Evolutionary conservation across 2,888 invertebrate genomes (phyloP), one percentile per base, ranked within the genome.

Genomic region (Julus scanicus): DNA sequence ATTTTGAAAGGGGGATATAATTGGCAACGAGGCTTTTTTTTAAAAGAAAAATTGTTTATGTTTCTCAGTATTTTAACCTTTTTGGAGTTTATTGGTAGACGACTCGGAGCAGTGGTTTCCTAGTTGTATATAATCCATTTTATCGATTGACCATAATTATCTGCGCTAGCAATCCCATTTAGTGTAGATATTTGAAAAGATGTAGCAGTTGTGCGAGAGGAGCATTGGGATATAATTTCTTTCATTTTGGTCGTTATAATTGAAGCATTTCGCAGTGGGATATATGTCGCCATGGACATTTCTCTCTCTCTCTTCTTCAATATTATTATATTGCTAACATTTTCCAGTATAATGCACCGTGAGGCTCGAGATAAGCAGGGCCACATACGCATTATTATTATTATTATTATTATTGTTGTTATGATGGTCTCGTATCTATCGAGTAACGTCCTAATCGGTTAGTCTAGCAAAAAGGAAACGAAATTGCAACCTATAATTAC

Each of bases 191-290:
- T 71, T 71, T 71, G 71, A 71, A 71, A 71, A 71, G 71, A 71
- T 71, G 71, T 6, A 20, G 71, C 71, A n/a, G n/a, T n/a, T n/a
- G n/a, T n/a, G n/a, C n/a, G n/a, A n/a, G n/a, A n/a, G n/a, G n/a
- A 71, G 71, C 71, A 71, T 71, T 11, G 71, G 71, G 71, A 71
- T 71, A 71, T 71, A 71, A 71, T 71, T 71, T 71, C 71, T 71
- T 71, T 71, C 71, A 71, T 71, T 71, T 71, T 71, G 71, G 71
- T 71, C 71, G 71, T 71, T 71, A 71, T 71, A 71, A 71, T 71
- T 71, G 71, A 71, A 71, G 71, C 71, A 71, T 71, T 71, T 71
- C 71, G 71, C 71, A 29, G 71, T 71, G 71, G 71, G 71, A 71
- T 71, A n/a, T n/a, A 71, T 71, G 71, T 29, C 71, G 71, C 71